phyloP scores from a whole-genome alignment of 2,113 vertebrate species.

The Panurus biarmicus region DNA sequence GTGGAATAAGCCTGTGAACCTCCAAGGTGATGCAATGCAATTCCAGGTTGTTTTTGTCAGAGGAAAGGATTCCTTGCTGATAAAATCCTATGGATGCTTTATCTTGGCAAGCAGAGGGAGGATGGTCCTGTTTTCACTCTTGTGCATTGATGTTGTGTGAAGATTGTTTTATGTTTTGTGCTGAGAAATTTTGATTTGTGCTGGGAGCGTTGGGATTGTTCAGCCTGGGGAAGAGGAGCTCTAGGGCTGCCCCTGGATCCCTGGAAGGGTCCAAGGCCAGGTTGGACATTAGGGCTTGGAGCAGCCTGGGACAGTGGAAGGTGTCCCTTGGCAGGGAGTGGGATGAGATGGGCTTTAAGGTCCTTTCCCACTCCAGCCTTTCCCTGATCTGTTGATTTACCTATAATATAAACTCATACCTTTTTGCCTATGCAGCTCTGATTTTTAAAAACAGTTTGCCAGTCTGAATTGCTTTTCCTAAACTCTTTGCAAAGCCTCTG shows the following conservation, averaged over 20 bases:
- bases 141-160: not conserved
- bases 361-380: not conserved
- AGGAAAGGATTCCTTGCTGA: not conserved
- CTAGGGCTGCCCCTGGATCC: not conserved
- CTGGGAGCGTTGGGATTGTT: not conserved
- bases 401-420: not conserved
- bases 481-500: not conserved
- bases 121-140: accelerated
- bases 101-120: not conserved
- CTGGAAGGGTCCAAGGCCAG: not conserved
- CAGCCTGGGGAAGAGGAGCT: not conserved
- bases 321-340: not conserved
- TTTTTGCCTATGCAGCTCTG: not conserved
- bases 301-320: too few species aligned
- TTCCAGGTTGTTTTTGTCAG: not conserved
- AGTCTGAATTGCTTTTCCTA: not conserved
- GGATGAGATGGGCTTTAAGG: not conserved
- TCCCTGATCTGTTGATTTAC: not conserved
- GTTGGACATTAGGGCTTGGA: too few species aligned
- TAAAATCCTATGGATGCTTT: not conserved
- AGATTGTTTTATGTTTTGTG: not conserved
- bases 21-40: not conserved
- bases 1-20: not conserved
- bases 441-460: not conserved
- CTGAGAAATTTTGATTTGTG: not conserved